phyloP scores from a whole-genome alignment of 2,888 invertebrate species.

The Seira sanloemensis region DNA sequence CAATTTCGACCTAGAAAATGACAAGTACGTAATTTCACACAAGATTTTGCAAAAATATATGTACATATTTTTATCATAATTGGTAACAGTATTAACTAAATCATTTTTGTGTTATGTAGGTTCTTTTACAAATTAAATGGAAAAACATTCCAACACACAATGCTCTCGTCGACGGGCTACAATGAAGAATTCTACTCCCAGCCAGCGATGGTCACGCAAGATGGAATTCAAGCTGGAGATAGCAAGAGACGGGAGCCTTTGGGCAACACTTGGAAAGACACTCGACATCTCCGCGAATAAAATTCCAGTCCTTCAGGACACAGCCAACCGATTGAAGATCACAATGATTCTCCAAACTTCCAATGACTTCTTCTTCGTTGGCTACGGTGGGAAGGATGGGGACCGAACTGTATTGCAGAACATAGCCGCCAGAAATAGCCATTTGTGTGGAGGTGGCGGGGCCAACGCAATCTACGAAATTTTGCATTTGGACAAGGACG shows the following conservation, averaged over 20 bases:
- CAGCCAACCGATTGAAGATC: background rate
- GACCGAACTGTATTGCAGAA: conserved; percentile 30
- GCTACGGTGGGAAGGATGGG: background rate
- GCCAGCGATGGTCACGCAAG: conserved; percentile 27
- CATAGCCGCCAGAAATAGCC: background rate
- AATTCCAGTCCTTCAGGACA: background rate
- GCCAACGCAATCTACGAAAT: conserved; percentile 39
- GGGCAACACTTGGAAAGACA: background rate
- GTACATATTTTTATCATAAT: too few species aligned
- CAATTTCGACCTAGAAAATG: too few species aligned
- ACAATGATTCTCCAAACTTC: conserved; percentile 6
- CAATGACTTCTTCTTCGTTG: conserved; percentile 6
- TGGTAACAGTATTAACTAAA: too few species aligned
- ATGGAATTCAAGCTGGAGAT: conserved; percentile 10
- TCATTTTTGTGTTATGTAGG: too few species aligned
- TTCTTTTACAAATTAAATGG: too few species aligned
- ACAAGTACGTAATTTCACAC: too few species aligned
- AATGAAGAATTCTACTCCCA: conserved; percentile 26
- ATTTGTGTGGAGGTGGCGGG: conserved; percentile 33
- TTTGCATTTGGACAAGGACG: conserved; percentile 7
- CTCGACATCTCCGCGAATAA: background rate
- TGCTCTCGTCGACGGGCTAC: background rate
- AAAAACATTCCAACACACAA: background rate
- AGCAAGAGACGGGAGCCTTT: background rate
- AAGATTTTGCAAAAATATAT: too few species aligned